These are phyloP conservation scores for Saxidomus purpurata DNA, from an alignment of 1,140 invertebrate genomes.

Conservation along the genomic window DNA sequence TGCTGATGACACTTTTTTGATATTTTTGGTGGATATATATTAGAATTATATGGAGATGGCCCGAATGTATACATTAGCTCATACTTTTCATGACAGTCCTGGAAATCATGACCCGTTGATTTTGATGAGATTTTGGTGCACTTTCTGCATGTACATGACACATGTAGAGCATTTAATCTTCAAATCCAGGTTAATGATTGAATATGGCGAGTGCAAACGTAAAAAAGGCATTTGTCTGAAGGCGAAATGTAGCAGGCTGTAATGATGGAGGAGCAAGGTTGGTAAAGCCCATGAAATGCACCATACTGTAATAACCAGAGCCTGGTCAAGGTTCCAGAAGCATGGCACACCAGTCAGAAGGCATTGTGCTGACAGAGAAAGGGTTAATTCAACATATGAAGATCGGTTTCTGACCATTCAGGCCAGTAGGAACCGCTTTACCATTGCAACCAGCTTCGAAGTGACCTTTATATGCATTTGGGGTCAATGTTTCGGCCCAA, in stretches of 20 bases:
- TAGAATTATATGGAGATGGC: constrained; percentile 16
- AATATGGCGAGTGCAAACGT: constrained; percentile 6
- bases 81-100: not conserved
- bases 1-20: not conserved
- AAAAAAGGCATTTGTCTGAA: constrained; percentile 17
- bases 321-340: not conserved
- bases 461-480: constrained; percentile 12
- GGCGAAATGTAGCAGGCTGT: not conserved
- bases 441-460: not conserved
- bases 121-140: not conserved
- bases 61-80: constrained; percentile 18
- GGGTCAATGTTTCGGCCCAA: constrained; percentile 12
- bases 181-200: not conserved
- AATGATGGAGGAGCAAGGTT: constrained; percentile 28
- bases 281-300: not conserved
- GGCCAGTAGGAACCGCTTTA: not conserved
- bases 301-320: constrained; percentile 37
- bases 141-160: constrained; percentile 28
- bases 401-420: not conserved
- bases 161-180: not conserved
- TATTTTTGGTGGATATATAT: not conserved
- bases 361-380: constrained; percentile 27
- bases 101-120: not conserved
- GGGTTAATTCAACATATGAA: not conserved
- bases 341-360: constrained; percentile 32